Base-by-base conservation (phyloP, 2,113 vertebrate genomes). In the Atractosteus spatula region DNA sequence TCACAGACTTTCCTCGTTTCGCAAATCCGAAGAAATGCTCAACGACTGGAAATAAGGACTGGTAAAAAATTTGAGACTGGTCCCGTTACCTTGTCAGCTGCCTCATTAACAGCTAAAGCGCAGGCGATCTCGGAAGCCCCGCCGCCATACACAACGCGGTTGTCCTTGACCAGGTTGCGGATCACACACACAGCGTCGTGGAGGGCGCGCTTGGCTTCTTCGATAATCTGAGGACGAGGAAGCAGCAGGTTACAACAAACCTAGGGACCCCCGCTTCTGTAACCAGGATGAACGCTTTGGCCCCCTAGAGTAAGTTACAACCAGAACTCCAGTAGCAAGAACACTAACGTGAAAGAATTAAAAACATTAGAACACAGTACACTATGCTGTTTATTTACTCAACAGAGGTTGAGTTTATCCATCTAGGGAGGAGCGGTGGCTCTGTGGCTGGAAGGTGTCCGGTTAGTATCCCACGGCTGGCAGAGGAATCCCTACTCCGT, bases 181-280 rank as follows among this genome's bases (percentile, higher is more conserved):
- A 98, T 99, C 3, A 99, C 97, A 42, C 97, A 99, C 71, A 99
- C 47, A 0, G 97, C 97, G 8, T 99, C 97, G 0, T 99, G 97
- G 29, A 99, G 96, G 0, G 97, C 97, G 0, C 97, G 93, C 71
- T 99, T 99, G 0, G 97, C 96, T 78, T 99, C 97, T 79, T 99
- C 97, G 3, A 99, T 96, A 59, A 99, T 99, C 97, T 99, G 45
- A 69, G 6, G 14, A 44, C 56, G 70, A 11, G 11, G 29, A 75
- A 41, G 4, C 29, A n/a, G 55, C 41, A 63, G 3, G 16, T 70
- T 69, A 70, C 5, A 68, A 47, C 14, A 45, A 16, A 8, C 44
- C 3, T 42, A 63, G 3, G 47, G 44, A 65, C 3, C 13, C 8
- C 63, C 29, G 29, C 29, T 29, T 29, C 29, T 29, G 29, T 29